phyloP scores from a whole-genome alignment of 2,797 vertebrate species.

The Hypotaenidia philippensis region DNA sequence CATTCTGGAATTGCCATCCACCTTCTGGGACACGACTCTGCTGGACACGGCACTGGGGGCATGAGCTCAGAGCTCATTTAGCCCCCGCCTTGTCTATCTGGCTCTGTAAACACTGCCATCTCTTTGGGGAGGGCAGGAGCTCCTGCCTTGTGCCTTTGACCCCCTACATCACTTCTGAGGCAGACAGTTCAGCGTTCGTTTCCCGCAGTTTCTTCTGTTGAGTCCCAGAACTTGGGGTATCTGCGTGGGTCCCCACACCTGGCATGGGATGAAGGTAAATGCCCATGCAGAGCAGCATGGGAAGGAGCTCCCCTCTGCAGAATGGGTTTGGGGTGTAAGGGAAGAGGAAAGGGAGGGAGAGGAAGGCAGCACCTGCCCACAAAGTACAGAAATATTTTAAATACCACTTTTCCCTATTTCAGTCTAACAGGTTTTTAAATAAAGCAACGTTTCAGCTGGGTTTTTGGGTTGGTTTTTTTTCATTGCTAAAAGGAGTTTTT shows the following conservation, averaged over 20 bases:
- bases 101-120: background rate
- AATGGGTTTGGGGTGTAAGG: background rate
- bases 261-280: background rate
- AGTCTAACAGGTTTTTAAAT: background rate
- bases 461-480: background rate
- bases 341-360: background rate
- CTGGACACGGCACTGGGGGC: rapidly evolving
- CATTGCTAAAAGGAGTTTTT: background rate
- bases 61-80: rapidly evolving
- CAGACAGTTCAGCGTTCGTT: background rate
- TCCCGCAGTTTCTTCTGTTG: rapidly evolving
- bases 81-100: background rate
- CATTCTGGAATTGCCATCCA: background rate
- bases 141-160: background rate
- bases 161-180: rapidly evolving
- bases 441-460: background rate
- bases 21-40: rapidly evolving
- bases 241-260: rapidly evolving
- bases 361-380: background rate
- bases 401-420: background rate
- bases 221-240: too few species aligned
- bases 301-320: background rate
- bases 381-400: background rate
- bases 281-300: background rate
- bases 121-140: rapidly evolving